These are phyloP conservation scores for Mastacembelus armatus DNA, from an alignment of 2,797 vertebrate genomes.

Conservation along the genomic window DNA sequence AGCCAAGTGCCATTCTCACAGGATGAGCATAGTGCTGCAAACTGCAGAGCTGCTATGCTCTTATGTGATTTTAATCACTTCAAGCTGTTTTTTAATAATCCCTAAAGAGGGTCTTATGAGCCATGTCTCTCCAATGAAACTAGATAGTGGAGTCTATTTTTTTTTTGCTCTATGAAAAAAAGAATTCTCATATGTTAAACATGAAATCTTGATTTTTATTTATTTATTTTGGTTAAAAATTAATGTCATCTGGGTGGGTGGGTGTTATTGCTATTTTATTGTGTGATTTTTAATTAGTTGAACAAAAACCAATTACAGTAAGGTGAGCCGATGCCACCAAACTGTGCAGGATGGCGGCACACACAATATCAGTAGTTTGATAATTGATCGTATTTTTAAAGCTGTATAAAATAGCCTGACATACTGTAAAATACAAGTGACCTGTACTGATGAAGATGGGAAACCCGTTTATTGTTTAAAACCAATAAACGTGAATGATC, in stretches of 20 bases:
- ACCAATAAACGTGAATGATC: too few relatives aligned
- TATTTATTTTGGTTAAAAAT: neutral
- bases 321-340: too few relatives aligned
- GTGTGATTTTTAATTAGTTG: too few relatives aligned
- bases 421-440: too few relatives aligned
- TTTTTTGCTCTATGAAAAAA: constrained; percentile 35
- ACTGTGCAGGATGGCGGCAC: too few relatives aligned
- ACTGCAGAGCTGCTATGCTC: constrained; percentile 63
- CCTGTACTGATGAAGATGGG: too few relatives aligned
- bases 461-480: too few relatives aligned
- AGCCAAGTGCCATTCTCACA: constrained; percentile 78
- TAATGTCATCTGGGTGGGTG: neutral
- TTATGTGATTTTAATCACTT: constrained; percentile 74
- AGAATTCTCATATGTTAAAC: neutral
- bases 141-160: constrained; percentile 37
- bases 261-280: constrained; percentile 4
- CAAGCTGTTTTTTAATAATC: constrained; percentile 68
- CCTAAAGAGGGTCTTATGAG: constrained; percentile 53
- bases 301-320: too few relatives aligned
- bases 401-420: too few relatives aligned
- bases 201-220: neutral
- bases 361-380: too few relatives aligned
- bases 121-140: constrained; percentile 34
- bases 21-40: constrained; percentile 70
- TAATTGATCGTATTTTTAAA: too few relatives aligned